Base-by-base conservation (phyloP, 1,140 invertebrate species). In the Aphidius ervi region DNA sequence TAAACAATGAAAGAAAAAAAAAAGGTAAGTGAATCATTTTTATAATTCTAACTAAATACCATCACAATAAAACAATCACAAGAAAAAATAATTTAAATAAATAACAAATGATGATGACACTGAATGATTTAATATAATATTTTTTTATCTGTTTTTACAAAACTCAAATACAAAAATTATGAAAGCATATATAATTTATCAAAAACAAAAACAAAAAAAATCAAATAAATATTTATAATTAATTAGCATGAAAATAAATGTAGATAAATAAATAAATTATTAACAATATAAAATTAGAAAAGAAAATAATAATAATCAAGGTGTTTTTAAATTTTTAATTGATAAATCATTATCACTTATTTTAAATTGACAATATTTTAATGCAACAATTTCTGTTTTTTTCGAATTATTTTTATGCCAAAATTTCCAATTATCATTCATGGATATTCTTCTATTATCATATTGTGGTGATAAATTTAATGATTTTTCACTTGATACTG, bases 401-500 rank as follows among this genome's bases (percentile, higher is more conserved):
- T 46, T 40, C 3, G 37, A 40, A 37, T 56, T 43, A 45, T 43
- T 23, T 40, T 57, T 63, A 16, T 59, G 65, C 70, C 68, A 73
- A 57, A 74, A 74, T 61, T 66, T 70, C 69, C 69, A 73, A 6
- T 46, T 61, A n/a, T 46, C 55, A 43, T 9, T 46, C 5, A 41
- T 49, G 46, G 23, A 31, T 31, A 3, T 31, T 31, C 23, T 31
- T 31, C 23, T 31, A 31, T 31, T 31, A 31, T 31, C 4, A 31
- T 1, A 31, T 31, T 31, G 2, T 31, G 23, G 23, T 31, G 23
- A 31, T 31, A 31, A 31, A 31, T 31, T 31, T 31, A 31, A 31
- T 3, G 2, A 31, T 31, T 31, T 31, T 31, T 31, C 23, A 31
- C 23, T 31, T 31, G 23, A 31, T 31, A 31, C 4, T 31, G 23